Evolutionary conservation across 1,140 invertebrate genomes (phyloP).

Genomic region (Drosophila busckii): DNA sequence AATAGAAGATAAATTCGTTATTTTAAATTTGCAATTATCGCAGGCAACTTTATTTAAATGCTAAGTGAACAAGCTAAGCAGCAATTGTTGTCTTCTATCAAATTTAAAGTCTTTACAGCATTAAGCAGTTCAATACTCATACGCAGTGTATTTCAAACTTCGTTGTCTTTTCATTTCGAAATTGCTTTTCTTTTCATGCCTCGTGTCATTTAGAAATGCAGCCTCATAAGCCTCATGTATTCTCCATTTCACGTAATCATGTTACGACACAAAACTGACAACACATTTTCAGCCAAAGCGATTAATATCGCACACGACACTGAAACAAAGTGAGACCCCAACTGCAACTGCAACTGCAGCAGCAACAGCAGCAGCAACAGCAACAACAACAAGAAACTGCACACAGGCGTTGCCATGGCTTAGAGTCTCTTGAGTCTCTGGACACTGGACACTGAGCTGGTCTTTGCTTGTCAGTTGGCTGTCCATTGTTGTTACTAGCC

Average conservation of each 20-base stretch:
- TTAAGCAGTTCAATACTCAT: no score
- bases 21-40: no score
- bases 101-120: no score
- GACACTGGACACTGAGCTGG: constrained; percentile 25
- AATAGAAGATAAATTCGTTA: no score
- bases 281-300: constrained; percentile 75
- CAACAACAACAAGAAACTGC: no score
- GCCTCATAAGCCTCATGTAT: constrained; percentile 28
- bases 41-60: no score
- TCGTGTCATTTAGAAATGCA: not conserved
- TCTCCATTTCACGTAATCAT: constrained; percentile 65
- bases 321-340: constrained; percentile 8
- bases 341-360: constrained; percentile 17
- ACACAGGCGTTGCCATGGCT: no score
- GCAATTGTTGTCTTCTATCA: no score
- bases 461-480: constrained; percentile 40
- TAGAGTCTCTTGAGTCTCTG: constrained; percentile 21
- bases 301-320: constrained; percentile 77
- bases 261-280: constrained; percentile 76
- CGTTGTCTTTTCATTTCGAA: constrained; percentile 4
- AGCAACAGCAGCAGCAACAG: constrained; percentile 16
- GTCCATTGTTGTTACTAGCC: constrained; percentile 47
- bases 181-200: constrained; percentile 4
- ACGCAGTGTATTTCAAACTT: no score
- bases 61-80: no score